Conservation (phyloP, 2,888 invertebrate genomes). For the Torymus texanus region DNA sequence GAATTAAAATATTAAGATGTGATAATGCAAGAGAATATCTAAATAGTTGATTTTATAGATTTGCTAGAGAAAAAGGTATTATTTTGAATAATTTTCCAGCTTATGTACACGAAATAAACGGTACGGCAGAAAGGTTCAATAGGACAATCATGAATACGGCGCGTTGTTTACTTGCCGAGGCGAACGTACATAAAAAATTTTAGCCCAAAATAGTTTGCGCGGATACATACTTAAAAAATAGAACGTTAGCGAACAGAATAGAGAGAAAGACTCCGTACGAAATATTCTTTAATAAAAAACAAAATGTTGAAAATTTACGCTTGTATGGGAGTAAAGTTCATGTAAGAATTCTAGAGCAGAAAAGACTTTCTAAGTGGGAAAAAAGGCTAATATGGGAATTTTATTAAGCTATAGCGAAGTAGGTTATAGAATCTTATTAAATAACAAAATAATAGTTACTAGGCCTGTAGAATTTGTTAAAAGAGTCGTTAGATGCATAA, state of each 20-base stretch:
- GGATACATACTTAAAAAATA: too few species aligned
- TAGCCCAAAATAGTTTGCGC: too few species aligned
- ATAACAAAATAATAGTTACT: not conserved
- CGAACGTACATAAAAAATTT: too few species aligned
- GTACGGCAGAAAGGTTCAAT: not conserved
- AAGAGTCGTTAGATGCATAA: too few species aligned
- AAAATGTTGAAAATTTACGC: not conserved
- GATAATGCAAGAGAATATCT: conserved; percentile 58
- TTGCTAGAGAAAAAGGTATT: conserved; percentile 50
- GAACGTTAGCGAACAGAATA: too few species aligned
- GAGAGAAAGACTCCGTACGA: not conserved
- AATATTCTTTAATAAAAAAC: not conserved
- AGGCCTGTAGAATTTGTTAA: too few species aligned
- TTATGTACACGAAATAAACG: not conserved
- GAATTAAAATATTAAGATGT: conserved; percentile 58
- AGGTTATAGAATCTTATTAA: not conserved
- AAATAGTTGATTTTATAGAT: conserved; percentile 48
- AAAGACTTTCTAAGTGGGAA: conserved; percentile 16
- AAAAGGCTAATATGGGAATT: not conserved
- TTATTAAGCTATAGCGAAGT: not conserved
- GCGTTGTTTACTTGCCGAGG: too few species aligned
- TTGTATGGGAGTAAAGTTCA: not conserved
- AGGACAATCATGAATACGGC: too few species aligned
- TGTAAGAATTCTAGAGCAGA: not conserved
- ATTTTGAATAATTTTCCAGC: conserved; percentile 2